phyloP scores from a whole-genome alignment of 92 coral and sea anemone genomes.

The Ricordea florida region DNA sequence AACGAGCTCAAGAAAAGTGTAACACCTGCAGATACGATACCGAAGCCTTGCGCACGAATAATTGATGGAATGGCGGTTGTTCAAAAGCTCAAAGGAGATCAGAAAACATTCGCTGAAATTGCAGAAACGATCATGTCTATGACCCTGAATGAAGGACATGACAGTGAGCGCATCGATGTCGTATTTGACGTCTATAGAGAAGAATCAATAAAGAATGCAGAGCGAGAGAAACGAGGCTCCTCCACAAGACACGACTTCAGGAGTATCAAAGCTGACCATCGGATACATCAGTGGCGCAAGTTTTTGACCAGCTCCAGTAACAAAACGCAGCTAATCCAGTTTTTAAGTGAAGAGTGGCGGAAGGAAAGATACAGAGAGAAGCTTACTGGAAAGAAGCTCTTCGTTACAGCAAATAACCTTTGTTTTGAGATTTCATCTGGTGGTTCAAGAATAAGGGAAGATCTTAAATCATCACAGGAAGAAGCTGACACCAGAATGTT shows the following conservation, averaged over 20 bases:
- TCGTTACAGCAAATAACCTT: no score
- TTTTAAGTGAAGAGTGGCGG: conserved; percentile 46
- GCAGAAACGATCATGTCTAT: conserved; percentile 22
- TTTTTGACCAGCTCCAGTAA: conserved; percentile 33
- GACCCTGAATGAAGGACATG: neutral
- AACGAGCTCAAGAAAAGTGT: conserved; percentile 38
- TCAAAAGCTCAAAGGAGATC: no score
- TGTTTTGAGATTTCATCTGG: no score
- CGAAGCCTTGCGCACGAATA: conserved; percentile 42
- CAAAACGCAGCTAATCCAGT: conserved; percentile 37
- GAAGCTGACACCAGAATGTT: no score
- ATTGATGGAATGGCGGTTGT: conserved; percentile 58
- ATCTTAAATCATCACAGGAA: no score
- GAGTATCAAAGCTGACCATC: conserved; percentile 38
- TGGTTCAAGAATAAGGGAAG: no score
- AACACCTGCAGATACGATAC: conserved; percentile 37
- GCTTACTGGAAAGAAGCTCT: no score
- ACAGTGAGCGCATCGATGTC: conserved; percentile 36
- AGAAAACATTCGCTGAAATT: no score
- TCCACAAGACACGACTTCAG: conserved; percentile 26
- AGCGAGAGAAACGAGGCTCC: conserved; percentile 47
- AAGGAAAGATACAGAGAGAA: conserved; percentile 26
- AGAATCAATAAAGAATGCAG: conserved; percentile 54
- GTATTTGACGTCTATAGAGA: conserved; percentile 58
- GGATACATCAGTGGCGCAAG: conserved; percentile 40